Evolutionary conservation across 1,140 invertebrate species (phyloP), one percentile per base, ranked within the genome.

Genomic region (Vollenhovia emeryi): DNA sequence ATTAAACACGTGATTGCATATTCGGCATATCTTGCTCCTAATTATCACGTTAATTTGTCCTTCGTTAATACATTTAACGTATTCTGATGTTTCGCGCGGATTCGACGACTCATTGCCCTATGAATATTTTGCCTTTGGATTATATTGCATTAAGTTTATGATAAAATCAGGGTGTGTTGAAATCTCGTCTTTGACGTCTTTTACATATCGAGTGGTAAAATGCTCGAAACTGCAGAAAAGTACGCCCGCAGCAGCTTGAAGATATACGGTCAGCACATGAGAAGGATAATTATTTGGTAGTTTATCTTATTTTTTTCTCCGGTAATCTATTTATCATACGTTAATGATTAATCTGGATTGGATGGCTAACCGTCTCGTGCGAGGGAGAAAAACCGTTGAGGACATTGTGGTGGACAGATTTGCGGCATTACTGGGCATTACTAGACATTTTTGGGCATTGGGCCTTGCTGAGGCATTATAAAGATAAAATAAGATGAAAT

Each of bases 21-120:
- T 66, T 66, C 21, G 13, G 21, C 62, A 24, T 66, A 66, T 66
- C 2, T 66, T 15, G 13, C 36, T 43, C 2, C 13, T 45, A 66
- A 43, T 66, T 66, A 66, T 66, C 36, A 43, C 62, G 0, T 66
- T 66, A 43, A 66, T 43, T 66, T 45, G 21, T 66, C 21, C 21
- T 45, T 66, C 5, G 0, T 45, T 66, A 45, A 45, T 66, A 11
- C 15, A 24, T 40, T 33, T 11, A 40, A 40, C 7, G n/a, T 43
- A 66, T 3, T 66, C 21, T 24, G 36, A 43, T 24, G 21, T 33
- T 13, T 57, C n/a, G 18, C 1, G 3, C 13, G n/a, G 1, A 64
- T 66, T 66, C 45, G 36, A 66, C 3, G 40, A 66, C 0, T 66
- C 21, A 66, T 66, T 45, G 21, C 0, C 36, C 27, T 7, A 45